A percentile compares a stretch with the other conserved stretches of the same genome.
Evolutionary conservation across 2,888 invertebrate genomes (phyloP).

Genomic region (Platycheirus rosarum): DNA sequence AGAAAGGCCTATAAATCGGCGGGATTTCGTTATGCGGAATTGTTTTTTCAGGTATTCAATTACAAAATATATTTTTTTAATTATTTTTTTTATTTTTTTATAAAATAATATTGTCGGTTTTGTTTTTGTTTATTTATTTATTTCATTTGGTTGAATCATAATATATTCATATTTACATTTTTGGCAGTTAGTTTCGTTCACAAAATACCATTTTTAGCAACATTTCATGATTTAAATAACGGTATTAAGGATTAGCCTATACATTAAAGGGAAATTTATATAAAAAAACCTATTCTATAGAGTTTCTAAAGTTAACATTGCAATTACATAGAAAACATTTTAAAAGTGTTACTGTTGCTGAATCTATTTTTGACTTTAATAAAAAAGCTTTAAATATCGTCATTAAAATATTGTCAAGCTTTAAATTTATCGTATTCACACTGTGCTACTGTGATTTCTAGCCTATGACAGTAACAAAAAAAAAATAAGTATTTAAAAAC

Average conservation of each 20-base stretch:
- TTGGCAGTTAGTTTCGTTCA: constrained; percentile 68
- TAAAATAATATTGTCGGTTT: neutral
- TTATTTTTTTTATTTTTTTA: constrained; percentile 3
- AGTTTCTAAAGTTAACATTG: neutral
- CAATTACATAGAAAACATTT: no score
- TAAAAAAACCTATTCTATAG: constrained; percentile 36
- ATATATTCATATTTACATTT: constrained; percentile 70
- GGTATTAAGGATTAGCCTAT: constrained; percentile 38
- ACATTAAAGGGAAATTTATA: constrained; percentile 20
- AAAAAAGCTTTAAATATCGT: neutral
- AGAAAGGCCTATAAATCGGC: no score
- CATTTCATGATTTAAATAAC: constrained; percentile 41
- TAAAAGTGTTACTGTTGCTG: neutral
- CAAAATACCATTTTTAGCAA: constrained; percentile 47
- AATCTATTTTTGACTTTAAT: neutral
- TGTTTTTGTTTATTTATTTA: constrained; percentile 10
- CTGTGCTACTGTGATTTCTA: no score
- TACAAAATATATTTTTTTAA: no score
- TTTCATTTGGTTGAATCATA: constrained; percentile 48
- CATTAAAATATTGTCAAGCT: no score
- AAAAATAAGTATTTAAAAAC: neutral
- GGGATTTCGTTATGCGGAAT: no score
- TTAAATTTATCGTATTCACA: no score
- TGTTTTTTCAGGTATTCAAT: no score
- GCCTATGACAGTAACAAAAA: no score